These are phyloP conservation scores for Morone chrysops DNA, from an alignment of 2,113 vertebrate species.

Conservation along the genomic window DNA sequence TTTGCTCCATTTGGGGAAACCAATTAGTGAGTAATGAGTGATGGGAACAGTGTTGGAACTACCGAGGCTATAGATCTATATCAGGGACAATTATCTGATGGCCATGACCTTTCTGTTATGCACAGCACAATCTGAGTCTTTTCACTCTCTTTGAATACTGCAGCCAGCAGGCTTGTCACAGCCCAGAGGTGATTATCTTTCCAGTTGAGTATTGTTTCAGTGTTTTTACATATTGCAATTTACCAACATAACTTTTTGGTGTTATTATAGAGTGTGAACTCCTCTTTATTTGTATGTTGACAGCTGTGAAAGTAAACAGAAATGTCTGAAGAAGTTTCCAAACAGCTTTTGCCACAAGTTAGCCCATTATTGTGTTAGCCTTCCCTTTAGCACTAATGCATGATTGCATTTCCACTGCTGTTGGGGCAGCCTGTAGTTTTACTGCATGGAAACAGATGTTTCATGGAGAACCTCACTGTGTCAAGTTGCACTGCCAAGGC, in stretches of 20 bases:
- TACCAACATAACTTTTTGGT: constrained; percentile 11
- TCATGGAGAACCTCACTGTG: constrained; percentile 53
- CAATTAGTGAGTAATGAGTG: constrained; percentile 60
- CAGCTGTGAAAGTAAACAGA: constrained; percentile 43
- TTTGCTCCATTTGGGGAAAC: constrained; percentile 51
- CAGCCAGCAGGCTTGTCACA: constrained; percentile 30
- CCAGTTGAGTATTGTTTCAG: constrained; percentile 12
- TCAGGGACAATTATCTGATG: constrained; percentile 55
- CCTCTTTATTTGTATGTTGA: not conserved
- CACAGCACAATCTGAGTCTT: constrained; percentile 44
- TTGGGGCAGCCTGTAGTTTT: constrained; percentile 53
- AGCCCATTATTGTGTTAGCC: constrained; percentile 57
- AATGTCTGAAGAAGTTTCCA: constrained; percentile 59
- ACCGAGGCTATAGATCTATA: constrained; percentile 53
- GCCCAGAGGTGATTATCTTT: constrained; percentile 44
- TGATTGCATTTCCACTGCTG: constrained; percentile 77
- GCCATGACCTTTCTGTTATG: constrained; percentile 38
- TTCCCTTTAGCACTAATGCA: constrained; percentile 53
- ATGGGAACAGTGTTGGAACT: constrained; percentile 47
- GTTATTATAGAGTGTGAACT: not conserved
- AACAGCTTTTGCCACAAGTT: constrained; percentile 59
- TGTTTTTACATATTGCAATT: constrained; percentile 26
- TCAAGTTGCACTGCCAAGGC: constrained; percentile 61
- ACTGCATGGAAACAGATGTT: constrained; percentile 79
- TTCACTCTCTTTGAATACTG: constrained; percentile 32